A percentile compares a stretch with the other conserved stretches of the same genome.
Conservation (phyloP, 2,113 vertebrate genomes). For the Gulo gulo region DNA sequence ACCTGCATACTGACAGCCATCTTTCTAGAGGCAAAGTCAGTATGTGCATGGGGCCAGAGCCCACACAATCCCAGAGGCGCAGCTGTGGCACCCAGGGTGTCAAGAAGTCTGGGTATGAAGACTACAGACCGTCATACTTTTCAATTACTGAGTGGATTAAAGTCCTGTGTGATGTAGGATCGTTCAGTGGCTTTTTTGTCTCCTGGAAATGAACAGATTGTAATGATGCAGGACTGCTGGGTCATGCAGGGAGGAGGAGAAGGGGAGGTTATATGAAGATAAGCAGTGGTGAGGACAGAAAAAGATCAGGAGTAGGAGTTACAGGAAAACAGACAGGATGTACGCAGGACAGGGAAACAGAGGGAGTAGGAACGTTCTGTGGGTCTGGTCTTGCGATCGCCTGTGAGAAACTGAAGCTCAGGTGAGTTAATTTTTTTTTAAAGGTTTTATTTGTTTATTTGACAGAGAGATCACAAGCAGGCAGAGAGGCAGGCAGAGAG, state of each 20-base stretch:
- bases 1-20: accelerated
- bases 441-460: too few species aligned
- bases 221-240: neutral
- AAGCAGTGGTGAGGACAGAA: neutral
- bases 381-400: neutral
- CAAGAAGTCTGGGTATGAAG: neutral
- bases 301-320: neutral
- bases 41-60: accelerated
- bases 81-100: accelerated
- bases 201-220: neutral
- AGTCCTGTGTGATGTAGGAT: accelerated
- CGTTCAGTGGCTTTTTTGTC: neutral
- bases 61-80: neutral
- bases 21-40: neutral
- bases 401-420: neutral
- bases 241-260: too few species aligned
- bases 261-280: neutral
- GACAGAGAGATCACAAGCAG: too few species aligned
- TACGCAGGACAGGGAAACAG: accelerated
- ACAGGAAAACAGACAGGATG: too few species aligned
- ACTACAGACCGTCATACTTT: accelerated
- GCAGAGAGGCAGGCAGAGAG: too few species aligned
- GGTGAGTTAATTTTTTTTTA: neutral
- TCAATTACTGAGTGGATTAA: accelerated
- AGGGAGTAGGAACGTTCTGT: neutral